Conservation (phyloP, 2,113 vertebrate species). For the Tachysurus vachellii region DNA sequence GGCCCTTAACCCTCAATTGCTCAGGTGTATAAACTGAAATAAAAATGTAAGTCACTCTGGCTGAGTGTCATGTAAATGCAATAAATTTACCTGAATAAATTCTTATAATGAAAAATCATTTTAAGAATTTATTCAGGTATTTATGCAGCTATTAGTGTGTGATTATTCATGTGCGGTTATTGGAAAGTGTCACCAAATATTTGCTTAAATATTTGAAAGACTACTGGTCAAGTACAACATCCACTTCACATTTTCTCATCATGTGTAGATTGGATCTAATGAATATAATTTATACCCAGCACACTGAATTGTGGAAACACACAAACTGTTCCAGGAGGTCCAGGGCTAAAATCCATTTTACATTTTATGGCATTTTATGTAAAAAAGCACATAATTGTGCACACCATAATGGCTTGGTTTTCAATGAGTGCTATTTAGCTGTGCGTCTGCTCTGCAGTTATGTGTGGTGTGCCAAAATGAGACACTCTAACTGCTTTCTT, state of each 20-base stretch:
- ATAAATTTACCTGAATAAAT: too few species aligned
- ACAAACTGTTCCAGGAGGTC: background rate
- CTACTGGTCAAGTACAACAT: background rate
- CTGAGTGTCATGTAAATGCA: too few species aligned
- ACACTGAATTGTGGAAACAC: background rate
- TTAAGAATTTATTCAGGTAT: too few species aligned
- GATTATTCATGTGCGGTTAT: too few species aligned
- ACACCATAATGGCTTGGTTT: constrained; percentile 40
- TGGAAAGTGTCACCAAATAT: too few species aligned
- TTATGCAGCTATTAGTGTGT: too few species aligned
- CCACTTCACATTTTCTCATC: background rate
- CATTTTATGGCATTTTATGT: background rate
- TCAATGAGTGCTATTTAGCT: constrained; percentile 46
- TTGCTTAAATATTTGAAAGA: background rate
- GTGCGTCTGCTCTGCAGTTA: constrained; percentile 27
- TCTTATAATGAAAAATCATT: too few species aligned
- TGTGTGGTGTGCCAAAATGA: constrained; percentile 16
- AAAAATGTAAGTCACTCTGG: too few species aligned
- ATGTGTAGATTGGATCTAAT: background rate
- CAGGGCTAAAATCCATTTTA: constrained; percentile 6
- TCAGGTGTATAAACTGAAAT: too few species aligned
- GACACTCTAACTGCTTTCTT: constrained; percentile 50
- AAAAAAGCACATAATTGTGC: constrained; percentile 25
- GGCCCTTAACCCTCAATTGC: too few species aligned
- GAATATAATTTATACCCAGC: background rate